These are phyloP conservation scores for Selenia dentaria DNA, from an alignment of 2,888 invertebrate species.

Conservation along the genomic window DNA sequence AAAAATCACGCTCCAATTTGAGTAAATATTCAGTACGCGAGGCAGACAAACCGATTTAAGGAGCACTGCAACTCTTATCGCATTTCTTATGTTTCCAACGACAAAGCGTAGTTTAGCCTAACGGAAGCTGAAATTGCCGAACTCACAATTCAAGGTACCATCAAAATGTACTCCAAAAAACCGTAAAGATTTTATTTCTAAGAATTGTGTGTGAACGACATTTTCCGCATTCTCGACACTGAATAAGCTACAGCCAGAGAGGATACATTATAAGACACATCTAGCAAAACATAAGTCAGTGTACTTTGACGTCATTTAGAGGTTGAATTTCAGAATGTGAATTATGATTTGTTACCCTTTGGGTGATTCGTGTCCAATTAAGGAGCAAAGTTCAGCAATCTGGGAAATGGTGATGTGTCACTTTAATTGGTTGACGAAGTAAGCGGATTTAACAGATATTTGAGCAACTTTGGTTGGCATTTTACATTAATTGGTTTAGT, in stretches of 20 bases:
- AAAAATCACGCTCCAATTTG: conserved; percentile 7
- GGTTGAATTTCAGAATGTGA: conserved; percentile 27
- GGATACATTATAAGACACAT: conserved; percentile 25
- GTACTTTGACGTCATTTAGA: conserved; percentile 31
- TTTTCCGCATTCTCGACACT: conserved; percentile 12
- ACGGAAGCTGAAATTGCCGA: conserved; percentile 18
- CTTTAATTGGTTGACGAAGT: conserved; percentile 7
- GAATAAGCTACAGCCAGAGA: conserved; percentile 21
- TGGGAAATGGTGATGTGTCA: conserved; percentile 9
- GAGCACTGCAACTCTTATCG: conserved; percentile 14
- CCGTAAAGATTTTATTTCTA: too few relatives aligned
- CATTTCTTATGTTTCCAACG: conserved; percentile 24
- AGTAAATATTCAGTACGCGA: neutral
- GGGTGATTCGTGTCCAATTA: conserved; percentile 24
- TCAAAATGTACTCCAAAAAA: too few relatives aligned
- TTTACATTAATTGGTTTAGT: conserved; percentile 2
- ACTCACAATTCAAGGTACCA: conserved; percentile 11
- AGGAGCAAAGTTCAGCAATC: conserved; percentile 23
- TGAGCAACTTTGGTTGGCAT: conserved; percentile 7
- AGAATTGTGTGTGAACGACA: conserved; percentile 4
- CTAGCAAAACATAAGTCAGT: conserved; percentile 28
- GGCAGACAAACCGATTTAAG: conserved; percentile 12
- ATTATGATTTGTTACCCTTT: conserved; percentile 32
- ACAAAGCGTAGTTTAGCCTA: conserved; percentile 24
- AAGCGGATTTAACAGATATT: conserved; percentile 9